Percentiles rank a stretch among this genome's conserved stretches.
phyloP scores from a whole-genome alignment of 2,113 vertebrate genomes.

The Geococcyx californianus region DNA sequence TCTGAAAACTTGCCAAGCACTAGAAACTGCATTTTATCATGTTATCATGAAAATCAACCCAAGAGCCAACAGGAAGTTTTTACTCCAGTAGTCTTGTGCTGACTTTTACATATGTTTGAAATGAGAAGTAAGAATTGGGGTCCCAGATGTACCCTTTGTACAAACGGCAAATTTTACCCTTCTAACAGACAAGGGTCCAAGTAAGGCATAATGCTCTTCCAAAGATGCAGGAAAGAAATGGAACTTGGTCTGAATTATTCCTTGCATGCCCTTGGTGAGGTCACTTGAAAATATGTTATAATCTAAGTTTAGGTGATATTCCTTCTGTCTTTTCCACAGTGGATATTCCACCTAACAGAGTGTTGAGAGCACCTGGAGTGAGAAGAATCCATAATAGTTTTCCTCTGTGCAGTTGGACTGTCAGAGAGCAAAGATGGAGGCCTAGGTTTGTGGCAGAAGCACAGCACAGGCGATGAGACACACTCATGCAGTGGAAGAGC shows the following conservation, averaged over 20 bases:
- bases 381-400: not conserved
- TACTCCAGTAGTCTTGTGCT: not conserved
- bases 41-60: not conserved
- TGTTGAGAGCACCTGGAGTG: not conserved
- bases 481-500: accelerated
- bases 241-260: not conserved
- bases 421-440: not conserved
- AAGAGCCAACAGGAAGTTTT: not conserved
- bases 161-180: not conserved
- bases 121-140: not conserved
- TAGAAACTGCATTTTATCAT: not conserved
- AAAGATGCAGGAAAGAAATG: not conserved
- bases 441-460: not conserved
- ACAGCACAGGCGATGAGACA: not conserved
- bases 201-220: not conserved
- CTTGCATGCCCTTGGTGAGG: not conserved
- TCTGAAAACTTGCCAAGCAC: not conserved
- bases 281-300: not conserved
- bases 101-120: not conserved
- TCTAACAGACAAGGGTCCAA: not conserved
- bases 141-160: too few relatives aligned
- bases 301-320: not conserved
- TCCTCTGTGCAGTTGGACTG: not conserved
- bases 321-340: not conserved
- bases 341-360: not conserved